Evolutionary conservation across 2,797 vertebrate species (phyloP).

Genomic region (Enteromius mattozi): DNA sequence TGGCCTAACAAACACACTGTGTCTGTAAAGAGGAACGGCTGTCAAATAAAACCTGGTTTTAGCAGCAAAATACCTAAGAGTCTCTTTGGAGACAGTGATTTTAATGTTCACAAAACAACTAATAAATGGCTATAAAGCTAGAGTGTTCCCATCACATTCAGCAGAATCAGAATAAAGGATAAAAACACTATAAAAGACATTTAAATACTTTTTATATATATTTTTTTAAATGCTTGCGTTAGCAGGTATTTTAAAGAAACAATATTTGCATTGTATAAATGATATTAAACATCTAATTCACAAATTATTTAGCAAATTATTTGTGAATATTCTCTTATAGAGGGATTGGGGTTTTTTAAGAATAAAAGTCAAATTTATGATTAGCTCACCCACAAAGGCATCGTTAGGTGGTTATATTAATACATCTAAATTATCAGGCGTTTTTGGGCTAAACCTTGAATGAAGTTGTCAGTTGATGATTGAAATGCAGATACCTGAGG

Average conservation of each 20-base stretch:
- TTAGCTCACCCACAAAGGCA: too few species aligned
- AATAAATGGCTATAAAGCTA: background rate
- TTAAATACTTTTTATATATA: constrained; percentile 61
- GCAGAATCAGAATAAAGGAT: background rate
- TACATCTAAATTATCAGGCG: background rate
- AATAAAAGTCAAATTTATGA: background rate
- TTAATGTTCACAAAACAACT: constrained; percentile 3
- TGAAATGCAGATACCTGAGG: constrained; percentile 20
- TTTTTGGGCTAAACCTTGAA: background rate
- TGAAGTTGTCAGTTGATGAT: background rate
- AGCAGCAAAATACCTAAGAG: constrained; percentile 7
- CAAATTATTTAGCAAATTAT: background rate
- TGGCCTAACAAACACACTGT: background rate
- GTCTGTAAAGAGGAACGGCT: background rate
- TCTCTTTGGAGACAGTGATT: background rate
- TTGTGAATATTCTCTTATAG: background rate
- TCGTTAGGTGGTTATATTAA: background rate
- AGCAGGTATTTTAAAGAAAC: constrained; percentile 32
- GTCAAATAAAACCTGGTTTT: background rate
- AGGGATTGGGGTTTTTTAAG: background rate
- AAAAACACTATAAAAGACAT: constrained; percentile 70
- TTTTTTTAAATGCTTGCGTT: constrained; percentile 43
- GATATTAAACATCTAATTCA: constrained; percentile 38
- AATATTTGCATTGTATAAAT: constrained; percentile 57
- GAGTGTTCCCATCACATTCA: background rate